These are phyloP conservation scores for Bucorvus abyssinicus DNA, from an alignment of 2,797 vertebrate species.

Conservation along the genomic window DNA sequence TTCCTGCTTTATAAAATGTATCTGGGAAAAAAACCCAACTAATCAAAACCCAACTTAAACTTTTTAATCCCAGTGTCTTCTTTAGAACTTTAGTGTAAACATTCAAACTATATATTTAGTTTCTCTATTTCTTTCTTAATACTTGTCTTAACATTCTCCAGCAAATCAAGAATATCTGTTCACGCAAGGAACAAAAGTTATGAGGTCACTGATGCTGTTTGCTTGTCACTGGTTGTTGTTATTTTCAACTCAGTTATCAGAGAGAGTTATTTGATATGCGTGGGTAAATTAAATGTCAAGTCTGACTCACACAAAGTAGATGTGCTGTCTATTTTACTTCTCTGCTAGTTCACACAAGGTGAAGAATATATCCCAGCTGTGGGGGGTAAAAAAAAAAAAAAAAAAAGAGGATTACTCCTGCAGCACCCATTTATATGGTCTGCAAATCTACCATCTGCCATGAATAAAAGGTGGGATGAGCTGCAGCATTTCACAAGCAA, in stretches of 20 bases:
- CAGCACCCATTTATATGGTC: neutral
- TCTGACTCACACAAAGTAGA: neutral
- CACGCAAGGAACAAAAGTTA: neutral
- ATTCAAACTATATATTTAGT: neutral
- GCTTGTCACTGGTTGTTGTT: neutral
- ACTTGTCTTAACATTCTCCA: neutral
- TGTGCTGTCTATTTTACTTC: neutral
- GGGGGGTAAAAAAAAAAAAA: accelerated
- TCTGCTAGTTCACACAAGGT: neutral
- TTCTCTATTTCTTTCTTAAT: neutral
- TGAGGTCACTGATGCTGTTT: neutral
- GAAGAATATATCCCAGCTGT: neutral
- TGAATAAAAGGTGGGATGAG: constrained; percentile 1
- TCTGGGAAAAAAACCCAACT: neutral
- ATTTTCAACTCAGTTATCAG: neutral
- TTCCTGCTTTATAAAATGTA: neutral
- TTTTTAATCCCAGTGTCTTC: neutral
- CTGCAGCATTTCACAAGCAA: neutral
- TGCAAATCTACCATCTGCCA: neutral
- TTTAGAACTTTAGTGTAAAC: neutral
- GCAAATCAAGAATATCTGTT: neutral
- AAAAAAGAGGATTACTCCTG: neutral
- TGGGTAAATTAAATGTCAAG: constrained; percentile 7
- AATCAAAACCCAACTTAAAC: neutral
- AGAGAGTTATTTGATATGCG: neutral